Conservation (phyloP, 2,797 vertebrate species). For the Adrianichthys oophorus region DNA sequence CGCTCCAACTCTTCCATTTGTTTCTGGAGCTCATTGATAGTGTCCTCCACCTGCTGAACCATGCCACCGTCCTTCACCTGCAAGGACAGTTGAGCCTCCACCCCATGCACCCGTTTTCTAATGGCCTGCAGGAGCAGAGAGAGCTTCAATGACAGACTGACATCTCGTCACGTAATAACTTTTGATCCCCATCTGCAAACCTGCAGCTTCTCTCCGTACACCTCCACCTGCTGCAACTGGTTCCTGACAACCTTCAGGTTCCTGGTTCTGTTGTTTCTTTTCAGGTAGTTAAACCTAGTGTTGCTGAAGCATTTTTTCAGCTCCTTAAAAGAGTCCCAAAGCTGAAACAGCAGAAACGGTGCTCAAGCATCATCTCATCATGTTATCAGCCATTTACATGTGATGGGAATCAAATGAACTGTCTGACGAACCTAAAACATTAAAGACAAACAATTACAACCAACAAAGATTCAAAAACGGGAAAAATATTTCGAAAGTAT, state of each 20-base stretch:
- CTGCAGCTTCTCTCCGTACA: conserved; percentile 79
- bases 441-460: too few species aligned
- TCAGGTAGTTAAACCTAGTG: conserved; percentile 54
- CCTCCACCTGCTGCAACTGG: conserved; percentile 85
- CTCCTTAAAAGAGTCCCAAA: conserved; percentile 51
- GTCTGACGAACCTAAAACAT: too few species aligned
- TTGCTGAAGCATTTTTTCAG: conserved; percentile 56
- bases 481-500: too few species aligned
- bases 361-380: background rate
- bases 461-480: too few species aligned
- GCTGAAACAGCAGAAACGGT: conserved; percentile 24
- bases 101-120: conserved; percentile 79
- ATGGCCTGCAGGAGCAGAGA: conserved; percentile 70
- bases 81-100: conserved; percentile 70
- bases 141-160: background rate
- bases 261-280: conserved; percentile 48
- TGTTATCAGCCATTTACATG: background rate
- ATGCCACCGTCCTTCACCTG: conserved; percentile 62
- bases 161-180: background rate
- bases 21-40: conserved; percentile 81
- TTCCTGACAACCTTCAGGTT: conserved; percentile 60
- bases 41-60: conserved; percentile 67
- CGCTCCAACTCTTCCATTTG: conserved; percentile 82
- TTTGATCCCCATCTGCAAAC: conserved; percentile 5
- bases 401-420: too few species aligned